These are phyloP conservation scores for Trematomus bernacchii DNA, from an alignment of 2,797 vertebrate species.

Conservation along the genomic window DNA sequence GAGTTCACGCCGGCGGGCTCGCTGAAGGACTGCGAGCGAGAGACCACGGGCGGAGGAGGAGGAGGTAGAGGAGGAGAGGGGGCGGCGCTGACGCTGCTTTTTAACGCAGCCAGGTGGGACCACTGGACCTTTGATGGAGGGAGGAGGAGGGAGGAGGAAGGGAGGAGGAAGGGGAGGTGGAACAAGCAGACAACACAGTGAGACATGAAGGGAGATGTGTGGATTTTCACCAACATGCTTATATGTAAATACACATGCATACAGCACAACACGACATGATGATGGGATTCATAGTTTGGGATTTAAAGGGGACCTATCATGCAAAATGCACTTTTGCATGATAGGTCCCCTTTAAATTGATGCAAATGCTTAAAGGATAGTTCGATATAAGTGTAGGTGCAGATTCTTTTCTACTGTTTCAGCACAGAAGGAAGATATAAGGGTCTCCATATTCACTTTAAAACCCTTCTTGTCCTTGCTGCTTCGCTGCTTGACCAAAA, in stretches of 20 bases:
- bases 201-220: conserved; percentile 86
- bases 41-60: conserved; percentile 82
- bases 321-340: too few species aligned
- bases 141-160: conserved; percentile 55
- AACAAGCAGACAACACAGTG: conserved; percentile 90
- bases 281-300: neutral
- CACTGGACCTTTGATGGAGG: conserved; percentile 87
- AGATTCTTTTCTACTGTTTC: neutral
- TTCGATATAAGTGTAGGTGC: neutral
- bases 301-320: too few species aligned
- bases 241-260: conserved; percentile 47
- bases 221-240: conserved; percentile 60
- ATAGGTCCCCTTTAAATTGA: neutral
- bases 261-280: conserved; percentile 43
- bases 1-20: conserved; percentile 93
- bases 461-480: neutral
- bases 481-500: neutral
- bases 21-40: conserved; percentile 93
- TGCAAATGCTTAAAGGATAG: conserved; percentile 3
- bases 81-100: conserved; percentile 86
- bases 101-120: conserved; percentile 92
- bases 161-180: conserved; percentile 45
- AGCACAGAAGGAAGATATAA: neutral
- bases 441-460: neutral
- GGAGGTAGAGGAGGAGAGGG: conserved; percentile 66